Evolutionary conservation across 1,140 invertebrate genomes (phyloP).

Genomic region (Pteromalus puparum): DNA sequence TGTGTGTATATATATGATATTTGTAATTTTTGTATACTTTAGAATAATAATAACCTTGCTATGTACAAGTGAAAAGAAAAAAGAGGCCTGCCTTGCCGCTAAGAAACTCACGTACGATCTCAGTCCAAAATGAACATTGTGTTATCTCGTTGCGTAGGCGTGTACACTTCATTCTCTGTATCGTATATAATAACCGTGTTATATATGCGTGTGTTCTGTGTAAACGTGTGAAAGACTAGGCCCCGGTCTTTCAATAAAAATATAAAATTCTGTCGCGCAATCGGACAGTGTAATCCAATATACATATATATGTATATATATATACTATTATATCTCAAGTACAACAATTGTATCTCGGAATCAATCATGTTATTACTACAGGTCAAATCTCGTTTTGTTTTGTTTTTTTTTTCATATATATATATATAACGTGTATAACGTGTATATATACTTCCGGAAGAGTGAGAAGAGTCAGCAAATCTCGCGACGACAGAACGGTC

Average conservation of each 20-base stretch:
- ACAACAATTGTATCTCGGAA: constrained; percentile 45
- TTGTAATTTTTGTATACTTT: constrained; percentile 37
- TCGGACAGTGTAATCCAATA: constrained; percentile 42
- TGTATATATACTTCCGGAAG: constrained; percentile 26
- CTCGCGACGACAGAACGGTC: constrained; percentile 24
- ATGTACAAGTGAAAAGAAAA: constrained; percentile 52
- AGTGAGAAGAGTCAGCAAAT: constrained; percentile 45
- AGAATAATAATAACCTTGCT: constrained; percentile 50
- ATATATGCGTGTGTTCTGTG: not conserved
- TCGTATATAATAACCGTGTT: not conserved
- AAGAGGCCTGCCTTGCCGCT: constrained; percentile 44
- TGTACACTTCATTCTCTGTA: not conserved
- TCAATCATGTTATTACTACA: constrained; percentile 40
- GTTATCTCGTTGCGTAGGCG: not conserved
- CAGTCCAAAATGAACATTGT: not conserved
- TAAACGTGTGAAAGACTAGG: constrained; percentile 50
- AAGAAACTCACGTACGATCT: constrained; percentile 25
- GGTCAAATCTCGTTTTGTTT: constrained; percentile 36
- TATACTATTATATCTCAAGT: constrained; percentile 40
- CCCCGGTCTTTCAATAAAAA: constrained; percentile 53
- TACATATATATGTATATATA: constrained; percentile 36
- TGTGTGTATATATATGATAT: constrained; percentile 28
- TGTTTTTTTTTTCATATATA: constrained; percentile 12
- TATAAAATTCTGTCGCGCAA: constrained; percentile 50
- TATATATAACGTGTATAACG: not conserved